Percentiles rank a stretch among this genome's conserved stretches.
Conservation (phyloP, 2,797 vertebrate species). For the Hybognathus amarus region DNA sequence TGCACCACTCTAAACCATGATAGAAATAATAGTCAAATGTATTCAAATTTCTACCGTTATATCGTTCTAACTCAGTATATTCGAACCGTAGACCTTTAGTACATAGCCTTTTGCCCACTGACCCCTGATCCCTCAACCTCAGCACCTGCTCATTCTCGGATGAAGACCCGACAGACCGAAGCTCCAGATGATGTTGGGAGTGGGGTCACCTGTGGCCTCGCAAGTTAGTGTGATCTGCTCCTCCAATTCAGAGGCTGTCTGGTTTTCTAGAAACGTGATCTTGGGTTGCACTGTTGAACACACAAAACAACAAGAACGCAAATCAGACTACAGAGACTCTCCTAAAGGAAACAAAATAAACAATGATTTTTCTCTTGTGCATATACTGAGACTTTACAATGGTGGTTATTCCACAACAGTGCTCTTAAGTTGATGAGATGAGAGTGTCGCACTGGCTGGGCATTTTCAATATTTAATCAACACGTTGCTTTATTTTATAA, state of each 20-base stretch:
- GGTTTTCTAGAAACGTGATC: conserved; percentile 94
- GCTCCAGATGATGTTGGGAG: conserved; percentile 94
- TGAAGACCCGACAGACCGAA: conserved; percentile 87
- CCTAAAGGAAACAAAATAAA: conserved; percentile 27
- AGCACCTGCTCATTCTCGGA: conserved; percentile 94
- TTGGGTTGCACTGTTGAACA: conserved; percentile 88
- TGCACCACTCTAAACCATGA: neutral
- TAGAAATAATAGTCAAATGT: conserved; percentile 4
- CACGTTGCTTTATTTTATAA: conserved; percentile 17
- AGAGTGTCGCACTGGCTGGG: conserved; percentile 12
- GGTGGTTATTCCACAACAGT: conserved; percentile 6
- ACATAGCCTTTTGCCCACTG: neutral
- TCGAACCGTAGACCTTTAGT: conserved; percentile 10
- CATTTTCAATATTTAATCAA: conserved; percentile 46
- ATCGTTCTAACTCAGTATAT: neutral
- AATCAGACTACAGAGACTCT: neutral
- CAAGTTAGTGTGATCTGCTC: conserved; percentile 93
- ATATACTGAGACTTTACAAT: conserved; percentile 39
- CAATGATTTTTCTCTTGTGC: conserved; percentile 36
- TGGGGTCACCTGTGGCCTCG: conserved; percentile 94
- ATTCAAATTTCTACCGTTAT: neutral
- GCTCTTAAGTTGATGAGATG: conserved; percentile 25
- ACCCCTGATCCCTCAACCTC: neutral
- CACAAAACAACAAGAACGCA: conserved; percentile 3
- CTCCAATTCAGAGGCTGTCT: conserved; percentile 92